Evolutionary conservation across 2,888 invertebrate species (phyloP), one percentile per base, ranked within the genome.

Genomic region (Teleiodes luculella): DNA sequence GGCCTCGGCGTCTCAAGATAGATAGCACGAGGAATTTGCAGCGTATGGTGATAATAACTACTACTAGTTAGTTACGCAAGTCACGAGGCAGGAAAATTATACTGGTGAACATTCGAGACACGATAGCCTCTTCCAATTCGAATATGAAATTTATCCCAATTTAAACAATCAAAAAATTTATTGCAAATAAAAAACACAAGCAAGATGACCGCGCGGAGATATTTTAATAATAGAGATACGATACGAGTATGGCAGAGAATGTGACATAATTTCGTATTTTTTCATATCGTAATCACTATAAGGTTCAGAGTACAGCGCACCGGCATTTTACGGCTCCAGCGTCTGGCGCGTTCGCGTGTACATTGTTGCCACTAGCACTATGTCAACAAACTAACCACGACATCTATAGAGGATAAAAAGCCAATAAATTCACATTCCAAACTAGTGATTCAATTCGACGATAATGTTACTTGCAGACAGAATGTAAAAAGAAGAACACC

Each of bases 261-360:
- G n/a, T n/a, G n/a, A n/a, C n/a, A n/a, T 78, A 70, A 78, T 63
- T 65, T 62, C 58, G 62, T 65, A 62, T 67, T 65, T 65, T 60
- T 70, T 66, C 69, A 72, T 62, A 59, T 61, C 54, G 64, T 79
- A 81, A 82, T 70, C 82, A 80, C 82, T 64, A 59, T 56, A 56
- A 56, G 57, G 59, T 61, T 66, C 65, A 76, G 65, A 68, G 69
- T 68, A 62, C 64, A 66, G 66, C 64, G 62, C 62, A 59, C 60
- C 7, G 5, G 36, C 13, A 13, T 20, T 18, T n/a, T 59, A 10
- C 11, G 31, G 8, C 18, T 7, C 24, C 30, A 48, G 41, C 55
- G 53, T 53, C 52, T 48, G 47, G 39, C 31, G 16, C 36, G 35
- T 36, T 37, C 43, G 20, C 43, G 20, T n/a, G 20, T 18, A 55